Conservation (phyloP, 2,888 invertebrate genomes). For the Mongoloraphidia duomilia region DNA sequence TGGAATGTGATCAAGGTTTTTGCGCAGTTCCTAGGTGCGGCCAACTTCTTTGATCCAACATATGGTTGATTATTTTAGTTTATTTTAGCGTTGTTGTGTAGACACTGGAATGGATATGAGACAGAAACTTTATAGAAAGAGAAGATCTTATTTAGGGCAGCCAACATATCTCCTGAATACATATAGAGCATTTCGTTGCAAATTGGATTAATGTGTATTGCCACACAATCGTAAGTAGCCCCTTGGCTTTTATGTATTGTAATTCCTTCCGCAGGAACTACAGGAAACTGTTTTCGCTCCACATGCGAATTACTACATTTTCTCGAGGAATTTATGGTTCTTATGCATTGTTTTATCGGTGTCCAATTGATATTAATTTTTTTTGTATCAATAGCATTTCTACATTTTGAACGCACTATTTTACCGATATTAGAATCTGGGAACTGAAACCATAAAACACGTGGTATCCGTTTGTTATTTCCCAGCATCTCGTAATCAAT, state of each 20-base stretch:
- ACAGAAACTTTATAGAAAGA: no score
- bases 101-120: no score
- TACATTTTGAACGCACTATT: not conserved
- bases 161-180: no score
- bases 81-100: no score
- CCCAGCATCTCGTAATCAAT: not conserved
- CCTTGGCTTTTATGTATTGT: constrained; percentile 15
- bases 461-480: not conserved
- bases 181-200: no score
- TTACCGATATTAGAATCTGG: not conserved
- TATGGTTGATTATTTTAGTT: no score
- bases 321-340: constrained; percentile 2
- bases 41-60: no score
- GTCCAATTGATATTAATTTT: not conserved
- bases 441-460: constrained; percentile 6
- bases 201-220: not conserved
- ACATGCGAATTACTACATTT: constrained; percentile 4
- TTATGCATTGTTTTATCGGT: not conserved
- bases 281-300: constrained; percentile 11
- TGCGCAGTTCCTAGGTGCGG: no score
- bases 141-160: no score
- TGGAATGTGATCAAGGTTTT: no score
- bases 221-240: constrained; percentile 6
- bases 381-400: not conserved
- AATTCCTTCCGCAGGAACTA: constrained; percentile 12